Conservation (phyloP, 2,888 invertebrate species). For the Nomada ferruginata region DNA sequence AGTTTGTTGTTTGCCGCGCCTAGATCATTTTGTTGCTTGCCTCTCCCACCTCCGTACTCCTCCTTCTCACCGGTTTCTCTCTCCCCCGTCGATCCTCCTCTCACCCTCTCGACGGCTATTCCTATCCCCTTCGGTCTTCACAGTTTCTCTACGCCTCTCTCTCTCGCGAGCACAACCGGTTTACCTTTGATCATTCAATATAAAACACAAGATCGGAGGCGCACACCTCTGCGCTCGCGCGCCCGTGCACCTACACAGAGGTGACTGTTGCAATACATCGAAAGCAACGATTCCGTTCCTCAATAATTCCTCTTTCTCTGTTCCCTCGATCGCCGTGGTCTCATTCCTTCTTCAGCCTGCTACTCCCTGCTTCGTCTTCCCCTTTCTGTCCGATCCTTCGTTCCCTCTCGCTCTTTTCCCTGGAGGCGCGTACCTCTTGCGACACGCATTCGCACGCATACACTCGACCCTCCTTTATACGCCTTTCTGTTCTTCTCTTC, state of each 20-base stretch:
- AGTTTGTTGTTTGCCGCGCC: constrained; percentile 79
- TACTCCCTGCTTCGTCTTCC: not conserved
- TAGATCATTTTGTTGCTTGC: constrained; percentile 75
- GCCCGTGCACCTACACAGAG: constrained; percentile 27
- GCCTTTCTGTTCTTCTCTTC: constrained; percentile 9
- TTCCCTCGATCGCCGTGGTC: not conserved
- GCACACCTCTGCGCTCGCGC: constrained; percentile 48
- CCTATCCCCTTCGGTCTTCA: constrained; percentile 27
- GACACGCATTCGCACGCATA: constrained; percentile 47
- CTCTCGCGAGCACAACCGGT: constrained; percentile 77
- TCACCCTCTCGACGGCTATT: constrained; percentile 55
- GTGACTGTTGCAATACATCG: constrained; percentile 22
- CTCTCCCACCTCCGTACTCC: constrained; percentile 58
- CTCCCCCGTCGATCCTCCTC: constrained; percentile 49
- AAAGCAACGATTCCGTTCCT: constrained; percentile 51
- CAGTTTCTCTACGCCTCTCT: constrained; percentile 58
- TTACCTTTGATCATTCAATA: constrained; percentile 82
- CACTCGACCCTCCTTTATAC: constrained; percentile 15
- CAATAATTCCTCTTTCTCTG: constrained; percentile 42
- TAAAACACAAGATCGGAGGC: constrained; percentile 74
- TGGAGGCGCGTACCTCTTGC: constrained; percentile 29
- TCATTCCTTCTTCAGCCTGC: not conserved
- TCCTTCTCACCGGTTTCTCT: constrained; percentile 53
- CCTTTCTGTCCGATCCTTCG: not conserved
- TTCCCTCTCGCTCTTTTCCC: not conserved